Evolutionary conservation across 2,113 vertebrate genomes (phyloP), one percentile per base, ranked within the genome.

Genomic region (Sander vitreus): DNA sequence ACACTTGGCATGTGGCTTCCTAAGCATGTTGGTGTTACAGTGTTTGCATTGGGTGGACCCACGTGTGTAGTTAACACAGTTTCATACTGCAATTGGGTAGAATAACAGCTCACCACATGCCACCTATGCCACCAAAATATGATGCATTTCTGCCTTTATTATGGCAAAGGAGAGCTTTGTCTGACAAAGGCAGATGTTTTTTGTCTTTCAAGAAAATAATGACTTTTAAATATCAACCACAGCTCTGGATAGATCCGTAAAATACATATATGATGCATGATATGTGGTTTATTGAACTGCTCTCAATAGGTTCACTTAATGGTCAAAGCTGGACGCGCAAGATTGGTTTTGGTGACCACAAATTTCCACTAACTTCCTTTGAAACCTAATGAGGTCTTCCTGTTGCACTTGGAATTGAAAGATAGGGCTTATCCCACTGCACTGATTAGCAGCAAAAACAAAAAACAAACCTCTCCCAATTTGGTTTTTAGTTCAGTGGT

Each of bases 361-460:
- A 51, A 81, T 84, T 92, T 92, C 88, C 91, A 89, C 79, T 63
- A 2, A 71, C 86, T 86, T 83, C 89, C 84, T 91, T 88, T 88
- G 89, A 93, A 92, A 92, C 84, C 74, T 83, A 93, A 93, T 92
- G 89, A 88, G 73, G 59, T 83, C 81, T 93, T 94, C 91, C 91
- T 94, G 93, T 93, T 92, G 86, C 85, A 83, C 81, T 90, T 93
- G 91, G 92, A 95, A 87, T 86, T 82, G 83, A 88, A 75, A 88
- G 85, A 91, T 78, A 81, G 78, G 59, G 19, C 73, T 88, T 71
- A 76, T 80, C 83, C 76, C 63, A 43, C 21, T n/a, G 59, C 73
- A 21, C 89, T 90, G 84, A 94, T 94, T 92, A 91, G 88, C 77
- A 80, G 86, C 25, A 64, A 86, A 65, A 90, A 88, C 81, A 89